Evolutionary conservation across 2,113 vertebrate genomes (phyloP).

Genomic region (Ia io): DNA sequence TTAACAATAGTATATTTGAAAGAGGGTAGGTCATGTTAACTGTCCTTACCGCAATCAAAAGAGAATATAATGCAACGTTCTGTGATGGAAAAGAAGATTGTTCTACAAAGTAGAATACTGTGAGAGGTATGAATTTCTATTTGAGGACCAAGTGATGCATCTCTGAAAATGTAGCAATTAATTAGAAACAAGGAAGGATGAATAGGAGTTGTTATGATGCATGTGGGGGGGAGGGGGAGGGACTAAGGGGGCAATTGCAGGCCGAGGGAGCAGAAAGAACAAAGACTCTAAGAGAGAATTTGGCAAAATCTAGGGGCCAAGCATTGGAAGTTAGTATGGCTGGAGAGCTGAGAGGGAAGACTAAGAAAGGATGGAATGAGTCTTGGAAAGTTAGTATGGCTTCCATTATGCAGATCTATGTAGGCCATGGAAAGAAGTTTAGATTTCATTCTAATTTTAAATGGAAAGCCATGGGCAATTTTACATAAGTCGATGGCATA

Average conservation of each 20-base stretch:
- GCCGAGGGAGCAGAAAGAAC: not conserved
- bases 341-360: not conserved
- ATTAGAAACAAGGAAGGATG: not conserved
- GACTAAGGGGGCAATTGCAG: not conserved
- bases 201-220: not conserved
- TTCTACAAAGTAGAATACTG: not conserved
- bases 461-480: not conserved
- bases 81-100: not conserved
- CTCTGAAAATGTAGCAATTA: not conserved
- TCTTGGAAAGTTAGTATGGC: not conserved
- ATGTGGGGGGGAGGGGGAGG: rapidly evolving
- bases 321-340: not conserved
- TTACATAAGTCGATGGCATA: not conserved
- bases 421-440: not conserved
- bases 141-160: not conserved
- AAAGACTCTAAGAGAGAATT: not conserved
- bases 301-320: not conserved
- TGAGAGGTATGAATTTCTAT: not conserved
- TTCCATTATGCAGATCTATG: not conserved
- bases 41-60: not conserved
- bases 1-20: not conserved
- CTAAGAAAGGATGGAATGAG: not conserved
- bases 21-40: not conserved
- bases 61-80: not conserved
- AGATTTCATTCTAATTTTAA: slow-evolving; percentile 46